phyloP scores from a whole-genome alignment of 1,140 invertebrate species.

The Zaprionus taronus region DNA sequence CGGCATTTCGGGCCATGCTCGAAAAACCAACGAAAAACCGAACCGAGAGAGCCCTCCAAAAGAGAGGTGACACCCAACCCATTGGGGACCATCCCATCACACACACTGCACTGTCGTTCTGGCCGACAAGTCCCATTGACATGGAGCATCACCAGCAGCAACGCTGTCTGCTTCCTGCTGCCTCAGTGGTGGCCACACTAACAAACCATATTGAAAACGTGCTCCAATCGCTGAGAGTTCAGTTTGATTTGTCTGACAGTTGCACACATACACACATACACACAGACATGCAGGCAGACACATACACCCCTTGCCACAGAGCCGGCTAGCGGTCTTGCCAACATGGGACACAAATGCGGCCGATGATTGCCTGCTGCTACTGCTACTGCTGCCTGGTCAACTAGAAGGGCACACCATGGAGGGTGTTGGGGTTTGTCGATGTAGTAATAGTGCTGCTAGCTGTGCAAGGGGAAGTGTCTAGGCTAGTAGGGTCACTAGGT shows the following conservation, averaged over 20 bases:
- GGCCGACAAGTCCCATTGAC: not conserved
- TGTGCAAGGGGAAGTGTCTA: not conserved
- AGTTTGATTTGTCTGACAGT: constrained; percentile 79
- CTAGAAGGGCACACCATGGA: constrained; percentile 12
- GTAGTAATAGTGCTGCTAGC: not conserved
- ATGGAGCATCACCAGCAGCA: constrained; percentile 7
- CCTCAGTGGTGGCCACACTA: constrained; percentile 51
- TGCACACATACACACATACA: constrained; percentile 29
- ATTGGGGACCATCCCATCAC: constrained; percentile 13
- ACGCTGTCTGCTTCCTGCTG: constrained; percentile 8
- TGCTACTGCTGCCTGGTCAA: constrained; percentile 4
- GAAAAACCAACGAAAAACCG: constrained; percentile 52
- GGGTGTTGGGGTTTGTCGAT: not conserved
- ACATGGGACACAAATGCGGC: constrained; percentile 54
- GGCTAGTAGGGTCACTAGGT: not conserved
- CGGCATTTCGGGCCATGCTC: constrained; percentile 70
- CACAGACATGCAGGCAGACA: not conserved
- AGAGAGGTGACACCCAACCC: constrained; percentile 35
- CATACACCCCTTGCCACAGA: not conserved
- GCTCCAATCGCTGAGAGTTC: constrained; percentile 74
- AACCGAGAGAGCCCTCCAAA: constrained; percentile 46
- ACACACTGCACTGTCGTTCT: constrained; percentile 13
- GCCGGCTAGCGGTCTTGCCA: not conserved
- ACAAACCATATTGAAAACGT: constrained; percentile 82
- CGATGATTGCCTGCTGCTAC: constrained; percentile 40